Evolutionary conservation across 2,113 vertebrate species (phyloP).

Genomic region (Plecotus auritus): DNA sequence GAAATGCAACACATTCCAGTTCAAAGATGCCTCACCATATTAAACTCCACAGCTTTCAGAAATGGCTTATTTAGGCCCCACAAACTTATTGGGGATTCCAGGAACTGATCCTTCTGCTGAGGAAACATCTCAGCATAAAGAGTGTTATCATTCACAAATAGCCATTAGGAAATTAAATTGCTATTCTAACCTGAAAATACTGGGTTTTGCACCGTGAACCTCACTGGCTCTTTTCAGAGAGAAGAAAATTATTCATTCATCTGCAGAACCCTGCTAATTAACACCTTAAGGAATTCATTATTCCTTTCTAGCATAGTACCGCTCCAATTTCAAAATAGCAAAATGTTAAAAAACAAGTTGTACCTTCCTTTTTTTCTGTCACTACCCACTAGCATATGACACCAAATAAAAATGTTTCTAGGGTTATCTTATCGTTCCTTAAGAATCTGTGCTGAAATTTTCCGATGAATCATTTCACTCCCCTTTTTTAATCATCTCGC

Average conservation of each 20-base stretch:
- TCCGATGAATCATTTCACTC: constrained; percentile 4
- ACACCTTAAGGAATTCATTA: background rate
- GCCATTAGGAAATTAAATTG: background rate
- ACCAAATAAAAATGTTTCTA: constrained; percentile 42
- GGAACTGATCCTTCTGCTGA: background rate
- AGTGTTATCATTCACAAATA: background rate
- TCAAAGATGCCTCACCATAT: background rate
- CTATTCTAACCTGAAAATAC: background rate
- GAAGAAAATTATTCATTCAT: background rate
- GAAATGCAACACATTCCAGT: constrained; percentile 7
- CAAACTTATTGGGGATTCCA: constrained; percentile 2
- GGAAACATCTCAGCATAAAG: background rate
- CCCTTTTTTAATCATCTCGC: constrained; percentile 23
- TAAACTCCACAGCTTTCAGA: background rate
- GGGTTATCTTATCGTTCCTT: background rate
- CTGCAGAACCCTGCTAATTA: background rate
- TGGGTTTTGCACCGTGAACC: background rate
- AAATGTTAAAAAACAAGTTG: constrained; percentile 52
- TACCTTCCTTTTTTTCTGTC: background rate
- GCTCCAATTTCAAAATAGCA: constrained; percentile 10
- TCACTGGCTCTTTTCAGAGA: background rate
- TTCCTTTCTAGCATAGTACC: background rate
- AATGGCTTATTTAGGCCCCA: constrained; percentile 8
- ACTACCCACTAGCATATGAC: constrained; percentile 33
- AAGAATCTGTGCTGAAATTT: constrained; percentile 14